Conservation (phyloP, 2,797 vertebrate species). For the Sciaenops ocellatus region DNA sequence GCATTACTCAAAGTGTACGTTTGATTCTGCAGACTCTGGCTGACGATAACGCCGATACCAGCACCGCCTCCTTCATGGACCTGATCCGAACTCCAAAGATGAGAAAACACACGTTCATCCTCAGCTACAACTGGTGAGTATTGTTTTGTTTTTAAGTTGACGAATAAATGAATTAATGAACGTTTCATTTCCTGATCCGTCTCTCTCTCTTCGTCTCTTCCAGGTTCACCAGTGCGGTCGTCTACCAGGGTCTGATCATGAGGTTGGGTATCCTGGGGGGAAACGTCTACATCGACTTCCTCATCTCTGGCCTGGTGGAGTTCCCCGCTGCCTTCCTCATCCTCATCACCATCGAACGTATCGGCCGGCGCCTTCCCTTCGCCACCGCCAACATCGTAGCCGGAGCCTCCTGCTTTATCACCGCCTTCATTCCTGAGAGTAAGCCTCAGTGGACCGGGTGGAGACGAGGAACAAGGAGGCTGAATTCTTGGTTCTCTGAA, state of each 20-base stretch:
- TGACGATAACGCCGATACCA: slow-evolving; percentile 81
- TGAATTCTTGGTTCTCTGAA: too few relatives aligned
- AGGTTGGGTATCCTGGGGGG: slow-evolving; percentile 92
- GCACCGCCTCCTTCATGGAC: slow-evolving; percentile 88
- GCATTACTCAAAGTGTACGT: not conserved
- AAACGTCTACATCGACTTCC: slow-evolving; percentile 94
- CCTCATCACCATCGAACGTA: slow-evolving; percentile 93
- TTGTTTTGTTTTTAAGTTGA: too few relatives aligned
- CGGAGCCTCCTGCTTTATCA: slow-evolving; percentile 90
- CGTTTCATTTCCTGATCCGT: too few relatives aligned
- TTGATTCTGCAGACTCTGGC: slow-evolving; percentile 75
- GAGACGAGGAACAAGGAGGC: not conserved
- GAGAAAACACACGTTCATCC: slow-evolving; percentile 93
- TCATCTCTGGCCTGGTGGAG: slow-evolving; percentile 92
- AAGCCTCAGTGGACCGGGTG: slow-evolving; percentile 18
- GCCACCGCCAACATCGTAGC: slow-evolving; percentile 89
- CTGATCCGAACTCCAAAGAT: slow-evolving; percentile 93
- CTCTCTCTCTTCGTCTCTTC: not conserved
- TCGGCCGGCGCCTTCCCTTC: slow-evolving; percentile 93
- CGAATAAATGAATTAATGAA: too few relatives aligned
- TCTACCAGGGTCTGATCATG: slow-evolving; percentile 98
- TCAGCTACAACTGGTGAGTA: slow-evolving; percentile 94
- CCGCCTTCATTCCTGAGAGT: slow-evolving; percentile 93
- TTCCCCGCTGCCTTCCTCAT: slow-evolving; percentile 93
- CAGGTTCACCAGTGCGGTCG: slow-evolving; percentile 96